A percentile compares a stretch with the other conserved stretches of the same genome.
Evolutionary conservation across 37 sponge, comb jelly and placozoan species (phyloP).

Genomic region (Cliona cf. orientalis): DNA sequence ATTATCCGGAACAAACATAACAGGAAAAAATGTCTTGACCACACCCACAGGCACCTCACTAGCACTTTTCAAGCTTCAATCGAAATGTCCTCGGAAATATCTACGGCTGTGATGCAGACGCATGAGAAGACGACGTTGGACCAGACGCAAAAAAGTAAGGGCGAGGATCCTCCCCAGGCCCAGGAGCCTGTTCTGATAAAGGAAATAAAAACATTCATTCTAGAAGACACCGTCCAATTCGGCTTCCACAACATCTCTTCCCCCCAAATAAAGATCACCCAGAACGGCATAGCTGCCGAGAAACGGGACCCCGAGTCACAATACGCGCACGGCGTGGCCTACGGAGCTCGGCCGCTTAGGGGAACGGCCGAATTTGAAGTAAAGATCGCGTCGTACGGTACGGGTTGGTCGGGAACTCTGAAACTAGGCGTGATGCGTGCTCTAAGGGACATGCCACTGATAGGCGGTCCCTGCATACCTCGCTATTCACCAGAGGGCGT

Average conservation of each 20-base stretch:
- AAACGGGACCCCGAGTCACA: conserved; percentile 66
- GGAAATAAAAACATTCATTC: conserved; percentile 29
- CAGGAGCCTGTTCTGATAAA: neutral
- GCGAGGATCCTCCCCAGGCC: neutral
- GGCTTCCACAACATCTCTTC: conserved; percentile 54
- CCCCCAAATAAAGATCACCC: conserved; percentile 41
- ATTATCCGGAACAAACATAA: conserved; percentile 8
- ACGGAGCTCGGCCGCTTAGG: conserved; percentile 56
- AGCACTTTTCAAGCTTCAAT: neutral
- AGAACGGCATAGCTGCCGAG: conserved; percentile 44
- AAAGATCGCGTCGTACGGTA: conserved; percentile 62
- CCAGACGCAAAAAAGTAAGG: neutral
- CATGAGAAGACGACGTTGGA: neutral
- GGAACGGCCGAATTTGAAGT: conserved; percentile 86
- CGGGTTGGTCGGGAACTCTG: conserved; percentile 85
- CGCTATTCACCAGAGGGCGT: conserved; percentile 84
- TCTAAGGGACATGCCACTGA: neutral
- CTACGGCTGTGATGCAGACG: too few species aligned
- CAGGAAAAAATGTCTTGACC: neutral
- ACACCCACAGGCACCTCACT: neutral
- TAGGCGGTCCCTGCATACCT: conserved; percentile 43
- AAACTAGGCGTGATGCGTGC: conserved; percentile 82
- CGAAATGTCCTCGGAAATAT: too few species aligned
- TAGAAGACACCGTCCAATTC: conserved; percentile 46
- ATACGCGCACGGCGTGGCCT: conserved; percentile 82